Percentiles rank a stretch among this genome's conserved stretches.
Conservation (phyloP, 1,140 invertebrate species). For the Drosophila sp. region DNA sequence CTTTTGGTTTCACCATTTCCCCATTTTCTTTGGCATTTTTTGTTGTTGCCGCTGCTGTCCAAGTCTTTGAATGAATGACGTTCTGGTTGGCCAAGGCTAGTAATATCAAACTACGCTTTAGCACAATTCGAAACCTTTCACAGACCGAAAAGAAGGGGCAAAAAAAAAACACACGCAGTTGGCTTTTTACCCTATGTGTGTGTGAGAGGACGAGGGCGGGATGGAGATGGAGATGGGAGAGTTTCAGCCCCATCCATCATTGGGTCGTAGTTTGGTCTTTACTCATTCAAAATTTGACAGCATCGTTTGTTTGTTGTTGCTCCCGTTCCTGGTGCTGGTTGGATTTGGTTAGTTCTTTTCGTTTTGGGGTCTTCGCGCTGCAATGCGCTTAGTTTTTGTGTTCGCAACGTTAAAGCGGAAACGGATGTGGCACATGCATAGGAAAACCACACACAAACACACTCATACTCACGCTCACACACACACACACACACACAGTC, state of each 20-base stretch:
- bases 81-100: slow-evolving; percentile 50
- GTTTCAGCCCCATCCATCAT: slow-evolving; percentile 63
- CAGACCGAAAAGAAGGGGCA: slow-evolving; percentile 24
- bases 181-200: slow-evolving; percentile 22
- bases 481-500: not conserved
- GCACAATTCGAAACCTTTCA: slow-evolving; percentile 35
- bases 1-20: slow-evolving; percentile 32
- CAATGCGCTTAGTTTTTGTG: slow-evolving; percentile 49
- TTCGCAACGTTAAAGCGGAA: slow-evolving; percentile 60
- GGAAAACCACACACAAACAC: slow-evolving; percentile 53
- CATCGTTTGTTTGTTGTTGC: slow-evolving; percentile 74
- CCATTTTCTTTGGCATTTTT: slow-evolving; percentile 38
- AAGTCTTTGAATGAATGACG: slow-evolving; percentile 58
- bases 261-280: slow-evolving; percentile 77
- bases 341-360: slow-evolving; percentile 24
- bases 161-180: slow-evolving; percentile 41
- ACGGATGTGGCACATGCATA: slow-evolving; percentile 76
- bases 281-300: slow-evolving; percentile 82
- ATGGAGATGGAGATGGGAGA: not conserved
- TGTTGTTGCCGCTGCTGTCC: slow-evolving; percentile 32
- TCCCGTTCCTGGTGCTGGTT: slow-evolving; percentile 12
- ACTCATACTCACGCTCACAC: not conserved
- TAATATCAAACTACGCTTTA: slow-evolving; percentile 62
- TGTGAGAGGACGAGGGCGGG: slow-evolving; percentile 33
- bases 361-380: slow-evolving; percentile 25